phyloP scores from a whole-genome alignment of 2,888 invertebrate species.

The Cybosia mesomella region DNA sequence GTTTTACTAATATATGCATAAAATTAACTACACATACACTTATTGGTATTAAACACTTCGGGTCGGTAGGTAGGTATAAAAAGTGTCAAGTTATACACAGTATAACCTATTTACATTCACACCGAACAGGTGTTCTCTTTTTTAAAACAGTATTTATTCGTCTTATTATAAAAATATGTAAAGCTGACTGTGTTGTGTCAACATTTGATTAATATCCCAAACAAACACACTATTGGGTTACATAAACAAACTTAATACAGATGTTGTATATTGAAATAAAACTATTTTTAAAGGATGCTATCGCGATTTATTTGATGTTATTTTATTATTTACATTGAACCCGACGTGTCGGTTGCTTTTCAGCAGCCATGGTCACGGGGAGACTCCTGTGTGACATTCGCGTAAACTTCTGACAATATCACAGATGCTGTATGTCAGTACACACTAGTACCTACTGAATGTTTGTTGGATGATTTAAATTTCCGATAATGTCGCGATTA shows the following conservation, averaged over 20 bases:
- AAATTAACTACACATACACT: no score
- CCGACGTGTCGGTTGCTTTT: no score
- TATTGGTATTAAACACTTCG: no score
- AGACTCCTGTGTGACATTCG: no score
- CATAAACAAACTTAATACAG: slow-evolving; percentile 23
- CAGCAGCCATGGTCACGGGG: no score
- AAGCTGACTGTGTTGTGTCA: neutral
- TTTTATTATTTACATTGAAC: no score
- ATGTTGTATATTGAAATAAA: no score
- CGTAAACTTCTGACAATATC: no score
- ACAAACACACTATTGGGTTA: slow-evolving; percentile 29
- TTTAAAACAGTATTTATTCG: slow-evolving; percentile 25
- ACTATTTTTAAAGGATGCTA: no score
- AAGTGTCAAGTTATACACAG: neutral
- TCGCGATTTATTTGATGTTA: no score
- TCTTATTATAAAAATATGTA: slow-evolving; percentile 17
- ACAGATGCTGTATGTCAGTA: neutral
- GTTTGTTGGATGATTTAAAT: slow-evolving; percentile 2
- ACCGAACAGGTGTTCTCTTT: slow-evolving; percentile 10
- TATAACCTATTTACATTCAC: neutral
- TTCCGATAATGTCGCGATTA: slow-evolving; percentile 11
- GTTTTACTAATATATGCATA: neutral
- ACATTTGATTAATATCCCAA: slow-evolving; percentile 21
- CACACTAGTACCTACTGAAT: neutral
- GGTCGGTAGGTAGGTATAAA: no score